phyloP scores from a whole-genome alignment of 2,113 vertebrate species.

The Cavia porcellus region DNA sequence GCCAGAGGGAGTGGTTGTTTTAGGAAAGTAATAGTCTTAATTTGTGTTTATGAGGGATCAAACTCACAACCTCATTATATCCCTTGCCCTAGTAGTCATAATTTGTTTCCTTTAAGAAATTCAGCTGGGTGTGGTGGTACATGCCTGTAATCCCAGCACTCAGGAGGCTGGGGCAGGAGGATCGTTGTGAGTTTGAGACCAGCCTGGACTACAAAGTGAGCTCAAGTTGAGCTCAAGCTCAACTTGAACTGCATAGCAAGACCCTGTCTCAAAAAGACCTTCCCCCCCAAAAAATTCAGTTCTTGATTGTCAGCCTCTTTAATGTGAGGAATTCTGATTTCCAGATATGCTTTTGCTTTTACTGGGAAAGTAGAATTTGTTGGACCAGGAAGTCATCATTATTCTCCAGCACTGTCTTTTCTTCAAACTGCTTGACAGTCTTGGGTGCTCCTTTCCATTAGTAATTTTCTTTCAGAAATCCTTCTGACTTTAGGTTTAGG shows the following conservation, averaged over 20 bases:
- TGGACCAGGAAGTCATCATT: background rate
- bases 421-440: background rate
- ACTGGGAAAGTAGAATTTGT: background rate
- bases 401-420: background rate
- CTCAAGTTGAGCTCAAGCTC: too few relatives aligned
- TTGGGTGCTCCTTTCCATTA: background rate
- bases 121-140: too few relatives aligned
- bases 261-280: too few relatives aligned
- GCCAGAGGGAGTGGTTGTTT: background rate
- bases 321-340: slow-evolving; percentile 53
- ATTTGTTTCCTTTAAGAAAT: slow-evolving; percentile 47
- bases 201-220: too few relatives aligned
- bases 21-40: background rate
- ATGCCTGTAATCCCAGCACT: too few relatives aligned
- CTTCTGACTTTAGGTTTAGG: background rate
- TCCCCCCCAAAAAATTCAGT: background rate
- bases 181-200: too few relatives aligned
- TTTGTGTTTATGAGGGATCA: background rate
- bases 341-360: slow-evolving; percentile 17
- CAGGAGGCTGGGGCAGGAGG: too few relatives aligned
- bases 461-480: slow-evolving; percentile 13
- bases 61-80: too few relatives aligned
- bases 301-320: background rate
- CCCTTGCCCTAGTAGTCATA: background rate
- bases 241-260: too few relatives aligned